Evolutionary conservation across 1,140 invertebrate genomes (phyloP).

Genomic region (Papilio glaucus): DNA sequence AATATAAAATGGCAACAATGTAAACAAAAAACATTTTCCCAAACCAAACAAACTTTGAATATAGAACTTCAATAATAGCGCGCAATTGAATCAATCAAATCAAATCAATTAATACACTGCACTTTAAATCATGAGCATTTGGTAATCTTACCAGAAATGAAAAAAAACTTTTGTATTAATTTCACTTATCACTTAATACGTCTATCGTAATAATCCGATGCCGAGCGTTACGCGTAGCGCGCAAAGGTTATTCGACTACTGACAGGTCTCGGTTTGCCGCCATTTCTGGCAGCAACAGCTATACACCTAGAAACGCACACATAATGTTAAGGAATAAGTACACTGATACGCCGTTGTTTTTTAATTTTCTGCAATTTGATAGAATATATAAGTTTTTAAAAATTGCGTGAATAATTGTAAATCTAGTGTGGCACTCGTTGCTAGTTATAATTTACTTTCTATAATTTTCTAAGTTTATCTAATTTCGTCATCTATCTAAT

Average conservation of each 20-base stretch:
- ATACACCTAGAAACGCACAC: not conserved
- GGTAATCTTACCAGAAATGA: slow-evolving; percentile 13
- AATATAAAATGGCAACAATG: not conserved
- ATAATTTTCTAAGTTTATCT: too few relatives aligned
- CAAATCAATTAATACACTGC: not conserved
- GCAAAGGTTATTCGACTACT: slow-evolving; percentile 13
- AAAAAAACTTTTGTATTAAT: not conserved
- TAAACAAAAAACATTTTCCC: slow-evolving; percentile 7
- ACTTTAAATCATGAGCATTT: not conserved
- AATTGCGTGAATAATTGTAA: too few relatives aligned
- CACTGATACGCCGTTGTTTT: not conserved
- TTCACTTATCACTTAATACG: not conserved
- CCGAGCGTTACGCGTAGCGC: not conserved
- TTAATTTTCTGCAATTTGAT: not conserved
- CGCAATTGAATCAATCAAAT: not conserved
- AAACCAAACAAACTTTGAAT: not conserved
- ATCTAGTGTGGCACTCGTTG: too few relatives aligned
- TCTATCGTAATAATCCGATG: not conserved
- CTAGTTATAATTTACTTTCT: too few relatives aligned
- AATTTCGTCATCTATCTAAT: too few relatives aligned
- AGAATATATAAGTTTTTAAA: not conserved
- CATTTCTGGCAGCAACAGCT: slow-evolving; percentile 40
- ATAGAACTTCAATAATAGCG: not conserved
- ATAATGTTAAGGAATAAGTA: not conserved
- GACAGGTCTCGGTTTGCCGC: slow-evolving; percentile 37